These are phyloP conservation scores for Pristis pectinata DNA, from an alignment of 2,797 vertebrate genomes.

Conservation along the genomic window DNA sequence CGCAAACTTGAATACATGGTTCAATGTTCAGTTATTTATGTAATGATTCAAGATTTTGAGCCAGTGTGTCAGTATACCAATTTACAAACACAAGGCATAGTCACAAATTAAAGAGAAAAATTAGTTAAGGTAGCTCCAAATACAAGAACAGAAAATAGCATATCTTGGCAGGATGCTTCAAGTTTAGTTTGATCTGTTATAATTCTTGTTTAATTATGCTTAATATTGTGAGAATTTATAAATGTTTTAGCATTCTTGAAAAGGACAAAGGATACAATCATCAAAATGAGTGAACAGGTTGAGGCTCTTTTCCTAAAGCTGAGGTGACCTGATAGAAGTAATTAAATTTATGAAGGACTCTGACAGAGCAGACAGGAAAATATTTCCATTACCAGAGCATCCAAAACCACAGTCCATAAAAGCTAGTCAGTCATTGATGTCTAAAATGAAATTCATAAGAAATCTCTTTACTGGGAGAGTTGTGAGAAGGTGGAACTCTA, in stretches of 20 bases:
- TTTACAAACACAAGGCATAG: not conserved
- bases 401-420: not conserved
- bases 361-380: not conserved
- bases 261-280: not conserved
- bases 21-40: not conserved
- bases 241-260: not conserved
- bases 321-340: not conserved
- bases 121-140: not conserved
- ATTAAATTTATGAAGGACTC: not conserved
- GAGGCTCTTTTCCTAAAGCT: not conserved
- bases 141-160: not conserved
- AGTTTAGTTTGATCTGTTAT: not conserved
- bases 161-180: not conserved
- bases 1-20: not conserved
- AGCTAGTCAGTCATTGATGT: not conserved
- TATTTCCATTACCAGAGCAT: not conserved
- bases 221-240: not conserved
- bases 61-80: not conserved
- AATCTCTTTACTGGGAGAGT: not conserved
- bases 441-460: not conserved
- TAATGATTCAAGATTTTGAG: not conserved
- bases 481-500: not conserved
- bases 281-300: not conserved
- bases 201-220: not conserved
- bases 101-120: not conserved